Conservation (phyloP, 1,140 invertebrate species). For the Parasteatoda tepidariorum region DNA sequence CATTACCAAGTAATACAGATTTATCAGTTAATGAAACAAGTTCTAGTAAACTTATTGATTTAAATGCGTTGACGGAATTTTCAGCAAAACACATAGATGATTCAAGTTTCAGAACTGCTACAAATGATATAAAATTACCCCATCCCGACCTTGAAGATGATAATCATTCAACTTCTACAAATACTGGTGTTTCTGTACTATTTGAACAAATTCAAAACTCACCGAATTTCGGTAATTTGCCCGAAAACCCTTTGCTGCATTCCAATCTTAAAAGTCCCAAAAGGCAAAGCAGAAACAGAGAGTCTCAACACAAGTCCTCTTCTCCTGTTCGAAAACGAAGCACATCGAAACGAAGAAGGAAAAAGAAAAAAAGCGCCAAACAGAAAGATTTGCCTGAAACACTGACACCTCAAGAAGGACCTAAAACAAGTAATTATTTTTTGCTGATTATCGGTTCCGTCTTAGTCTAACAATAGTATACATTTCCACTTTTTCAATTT, state of each 20-base stretch:
- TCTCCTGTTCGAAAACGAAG: neutral
- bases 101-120: neutral
- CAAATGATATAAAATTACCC: slow-evolving; percentile 19
- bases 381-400: neutral
- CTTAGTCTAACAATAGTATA: too few species aligned
- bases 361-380: neutral
- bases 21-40: neutral
- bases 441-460: too few species aligned
- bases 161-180: neutral
- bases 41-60: slow-evolving; percentile 31
- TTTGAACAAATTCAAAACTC: slow-evolving; percentile 40
- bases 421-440: slow-evolving; percentile 6
- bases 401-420: neutral
- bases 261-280: neutral
- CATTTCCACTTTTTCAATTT: too few species aligned
- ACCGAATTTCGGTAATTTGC: slow-evolving; percentile 30
- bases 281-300: neutral
- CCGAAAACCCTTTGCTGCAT: slow-evolving; percentile 19
- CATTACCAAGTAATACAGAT: neutral
- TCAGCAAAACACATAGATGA: slow-evolving; percentile 27
- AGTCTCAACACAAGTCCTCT: neutral
- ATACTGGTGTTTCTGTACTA: neutral
- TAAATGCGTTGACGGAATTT: slow-evolving; percentile 23
- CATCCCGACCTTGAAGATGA: slow-evolving; percentile 42
- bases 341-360: neutral